These are phyloP conservation scores for Bembecia ichneumoniformis DNA, from an alignment of 2,888 invertebrate species.

Conservation along the genomic window DNA sequence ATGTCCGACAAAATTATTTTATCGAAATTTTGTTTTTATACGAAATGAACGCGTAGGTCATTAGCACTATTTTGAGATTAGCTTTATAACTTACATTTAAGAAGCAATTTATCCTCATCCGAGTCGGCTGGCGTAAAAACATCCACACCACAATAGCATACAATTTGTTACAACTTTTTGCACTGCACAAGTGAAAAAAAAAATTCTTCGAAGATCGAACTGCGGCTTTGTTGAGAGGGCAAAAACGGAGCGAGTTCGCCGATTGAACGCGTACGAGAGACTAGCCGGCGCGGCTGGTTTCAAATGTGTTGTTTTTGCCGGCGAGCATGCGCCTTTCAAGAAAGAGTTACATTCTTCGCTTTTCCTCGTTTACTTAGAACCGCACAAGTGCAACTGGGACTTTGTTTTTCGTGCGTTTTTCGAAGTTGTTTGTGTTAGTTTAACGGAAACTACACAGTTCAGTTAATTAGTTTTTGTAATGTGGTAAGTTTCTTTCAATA, in stretches of 20 bases:
- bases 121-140: constrained; percentile 1
- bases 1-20: too few species aligned
- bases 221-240: not conserved
- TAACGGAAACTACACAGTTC: too few species aligned
- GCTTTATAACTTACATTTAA: constrained; percentile 4
- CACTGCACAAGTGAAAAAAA: not conserved
- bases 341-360: not conserved
- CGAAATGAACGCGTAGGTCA: too few species aligned
- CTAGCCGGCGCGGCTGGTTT: not conserved
- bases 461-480: too few species aligned
- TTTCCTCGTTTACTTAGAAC: not conserved
- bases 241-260: not conserved
- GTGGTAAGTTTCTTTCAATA: too few species aligned
- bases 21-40: too few species aligned
- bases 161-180: constrained; percentile 2
- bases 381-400: not conserved
- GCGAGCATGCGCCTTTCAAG: not conserved
- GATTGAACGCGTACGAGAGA: not conserved
- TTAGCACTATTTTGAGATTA: too few species aligned
- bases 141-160: constrained; percentile 3
- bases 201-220: not conserved
- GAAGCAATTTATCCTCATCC: constrained; percentile 6
- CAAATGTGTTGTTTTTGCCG: not conserved
- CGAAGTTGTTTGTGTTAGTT: too few species aligned
- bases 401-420: not conserved